Base-by-base conservation (phyloP, 2,797 vertebrate genomes). In the Acrossocheilus fasciatus region DNA sequence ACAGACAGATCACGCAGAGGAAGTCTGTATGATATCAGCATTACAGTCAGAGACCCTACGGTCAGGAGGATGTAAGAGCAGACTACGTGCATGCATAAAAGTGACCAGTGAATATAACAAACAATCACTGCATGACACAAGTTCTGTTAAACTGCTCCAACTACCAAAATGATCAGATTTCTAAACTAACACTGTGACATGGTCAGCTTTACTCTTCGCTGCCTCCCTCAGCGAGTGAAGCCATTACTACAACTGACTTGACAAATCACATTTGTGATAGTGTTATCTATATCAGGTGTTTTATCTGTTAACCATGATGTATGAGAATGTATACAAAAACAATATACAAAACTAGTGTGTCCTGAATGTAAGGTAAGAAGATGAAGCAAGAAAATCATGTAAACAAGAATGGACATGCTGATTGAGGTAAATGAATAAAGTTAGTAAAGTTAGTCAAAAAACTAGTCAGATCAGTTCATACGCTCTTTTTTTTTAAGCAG, bases 1-100 rank as follows among this genome's bases (percentile, higher is more conserved):
- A 84, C 78, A 47, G 45, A 12, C 15, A 82, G 79, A 80, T 84
- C 59, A 64, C n/a, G 41, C 2, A 43, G 47, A 81, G 81, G 87
- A 87, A 81, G 50, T 86, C 43, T 82, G 76, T 69, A 39, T 87
- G 86, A 82, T 83, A 73, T 77, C 76, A 85, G 47, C 77, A 50
- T 39, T 36, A 18, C 62, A 66, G 54, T 64, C n/a, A 83, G 50
- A 68, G 17, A 75, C 62, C 52, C 43, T 81, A 79, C 62, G n/a
- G 82, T 30, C 86, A 57, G 83, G 83, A 88, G 75, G 57, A 78
- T 78, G 64, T 8, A 54, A 84, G 45, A 23, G 18, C 0, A 66
- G 14, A 76, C 5, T 39, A n/a, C 9, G 23, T 39, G 15, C 26
- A 84, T 54, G 41, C 4, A 34, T 23, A 20, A 47, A 66, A 66